Base-by-base conservation (phyloP, 2,888 invertebrate genomes). In the Tridacna gigas region DNA sequence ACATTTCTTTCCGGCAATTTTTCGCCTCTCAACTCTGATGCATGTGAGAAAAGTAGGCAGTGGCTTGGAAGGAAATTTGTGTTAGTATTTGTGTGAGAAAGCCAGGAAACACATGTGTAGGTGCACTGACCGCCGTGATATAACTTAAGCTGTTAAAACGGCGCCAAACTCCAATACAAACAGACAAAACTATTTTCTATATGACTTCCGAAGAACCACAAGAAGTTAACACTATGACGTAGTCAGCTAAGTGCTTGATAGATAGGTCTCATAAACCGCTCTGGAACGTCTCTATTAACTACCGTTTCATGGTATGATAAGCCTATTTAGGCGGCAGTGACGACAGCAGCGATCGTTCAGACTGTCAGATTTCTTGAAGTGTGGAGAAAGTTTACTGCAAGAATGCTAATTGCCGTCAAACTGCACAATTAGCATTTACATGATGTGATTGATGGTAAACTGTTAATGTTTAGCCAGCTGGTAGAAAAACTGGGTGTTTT, bases 251-350 rank as follows among this genome's bases (percentile, higher is more conserved):
- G 25, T 71, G 51, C n/a, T 71, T 71, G 71, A 71, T 25, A 25
- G 48, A 71, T 71, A 22, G 56, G 71, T 7, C n/a, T 51, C 51
- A 71, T 71, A 71, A 71, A 71, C 15, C 15, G 12, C 51, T 71
- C 71, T 7, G 25, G 56, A 51, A 71, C 71, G 51, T 71, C 71
- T 71, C 51, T 51, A 71, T 71, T 71, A 71, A 71, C 71, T 51
- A 71, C 51, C 51, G 47, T 48, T 71, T 71, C 71, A 71, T 71
- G 48, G 51, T 25, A 48, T 71, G 71, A 71, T 71, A 25, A 71
- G 71, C 71, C 71, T 47, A 71, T 71, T 71, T 51, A 25, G 71
- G 71, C 71, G 71, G 71, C 47, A 51, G 20, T 71, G 71, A 71
- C 71, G 71, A 71, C 71, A 71, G 22, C 71, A 26, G 22, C 26